Percentiles rank a stretch among this genome's conserved stretches.
Conservation (phyloP, 2,113 vertebrate genomes). For the Chaenogobius annularis region DNA sequence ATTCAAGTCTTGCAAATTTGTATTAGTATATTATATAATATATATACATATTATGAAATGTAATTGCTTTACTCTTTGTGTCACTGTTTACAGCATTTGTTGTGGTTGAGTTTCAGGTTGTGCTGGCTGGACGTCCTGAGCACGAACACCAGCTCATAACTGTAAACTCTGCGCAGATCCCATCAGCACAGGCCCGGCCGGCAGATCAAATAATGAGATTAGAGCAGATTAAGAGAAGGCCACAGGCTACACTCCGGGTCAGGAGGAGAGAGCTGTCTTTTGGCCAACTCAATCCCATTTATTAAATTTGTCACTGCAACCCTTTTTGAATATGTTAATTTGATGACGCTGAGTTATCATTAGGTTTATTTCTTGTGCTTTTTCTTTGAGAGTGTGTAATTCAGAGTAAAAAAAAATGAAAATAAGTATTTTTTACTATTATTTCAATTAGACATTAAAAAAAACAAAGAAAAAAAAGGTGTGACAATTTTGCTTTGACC, state of each 20-base stretch:
- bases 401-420: too few relatives aligned
- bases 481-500: too few relatives aligned
- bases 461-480: too few relatives aligned
- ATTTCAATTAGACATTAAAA: too few relatives aligned
- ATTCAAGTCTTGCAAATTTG: neutral
- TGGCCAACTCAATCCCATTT: neutral
- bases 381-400: neutral
- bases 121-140: constrained; percentile 45
- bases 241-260: neutral
- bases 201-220: constrained; percentile 24
- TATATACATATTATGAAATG: too few relatives aligned
- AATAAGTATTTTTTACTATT: too few relatives aligned
- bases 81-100: constrained; percentile 10
- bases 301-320: neutral
- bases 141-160: constrained; percentile 20
- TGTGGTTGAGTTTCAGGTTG: constrained; percentile 51
- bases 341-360: neutral
- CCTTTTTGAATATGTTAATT: neutral
- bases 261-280: neutral
- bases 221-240: constrained; percentile 13
- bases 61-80: neutral
- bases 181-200: constrained; percentile 20
- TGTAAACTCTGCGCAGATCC: constrained; percentile 40
- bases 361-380: neutral
- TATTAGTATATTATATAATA: neutral